Percentiles rank a stretch among this genome's conserved stretches.
These are phyloP conservation scores for Zapornia atra DNA, from an alignment of 2,113 vertebrate genomes.

Conservation along the genomic window DNA sequence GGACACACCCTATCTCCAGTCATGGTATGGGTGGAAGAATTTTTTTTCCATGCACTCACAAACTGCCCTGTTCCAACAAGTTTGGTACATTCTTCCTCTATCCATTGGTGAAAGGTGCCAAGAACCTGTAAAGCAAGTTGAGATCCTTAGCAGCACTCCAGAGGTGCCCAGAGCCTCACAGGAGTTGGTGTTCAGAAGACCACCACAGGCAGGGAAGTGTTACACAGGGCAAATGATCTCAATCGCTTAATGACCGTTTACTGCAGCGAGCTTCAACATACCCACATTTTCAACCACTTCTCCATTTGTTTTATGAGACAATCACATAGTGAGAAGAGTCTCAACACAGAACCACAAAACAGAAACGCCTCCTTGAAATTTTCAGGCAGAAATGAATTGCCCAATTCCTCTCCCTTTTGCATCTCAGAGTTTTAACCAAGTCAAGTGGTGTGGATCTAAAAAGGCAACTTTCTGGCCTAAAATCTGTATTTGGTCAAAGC, in stretches of 20 bases:
- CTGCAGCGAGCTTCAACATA: neutral
- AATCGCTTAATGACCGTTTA: constrained; percentile 4
- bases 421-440: neutral
- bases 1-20: constrained; percentile 25
- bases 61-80: constrained; percentile 32
- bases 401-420: neutral
- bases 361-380: neutral
- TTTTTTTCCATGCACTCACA: constrained; percentile 21
- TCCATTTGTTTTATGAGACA: neutral
- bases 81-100: neutral
- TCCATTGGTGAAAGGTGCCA: constrained; percentile 6
- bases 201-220: neutral
- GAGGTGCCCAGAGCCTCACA: neutral
- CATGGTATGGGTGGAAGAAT: neutral
- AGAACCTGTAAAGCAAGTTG: constrained; percentile 2
- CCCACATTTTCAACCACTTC: neutral
- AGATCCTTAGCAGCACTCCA: neutral
- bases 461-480: neutral
- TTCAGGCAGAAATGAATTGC: neutral
- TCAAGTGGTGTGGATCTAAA: neutral
- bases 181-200: neutral
- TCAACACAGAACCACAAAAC: neutral
- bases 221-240: neutral
- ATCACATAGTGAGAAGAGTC: neutral
- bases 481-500: neutral